Percentiles rank a stretch among this genome's conserved stretches.
Conservation (phyloP, 2,888 invertebrate genomes). For the Ormyrus rosae region DNA sequence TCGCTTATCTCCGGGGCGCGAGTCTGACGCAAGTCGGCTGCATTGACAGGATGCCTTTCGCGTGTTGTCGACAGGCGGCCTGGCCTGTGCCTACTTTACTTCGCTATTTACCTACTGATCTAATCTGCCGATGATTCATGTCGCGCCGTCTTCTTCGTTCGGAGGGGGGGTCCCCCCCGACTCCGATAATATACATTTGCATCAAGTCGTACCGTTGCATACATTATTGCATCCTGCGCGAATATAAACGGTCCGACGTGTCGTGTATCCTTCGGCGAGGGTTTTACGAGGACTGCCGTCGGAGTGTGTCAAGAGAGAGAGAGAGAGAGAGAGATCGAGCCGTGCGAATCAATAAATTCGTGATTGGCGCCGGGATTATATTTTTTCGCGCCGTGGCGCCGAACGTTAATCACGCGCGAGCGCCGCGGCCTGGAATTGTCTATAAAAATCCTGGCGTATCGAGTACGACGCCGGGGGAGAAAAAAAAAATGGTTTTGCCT, state of each 20-base stretch:
- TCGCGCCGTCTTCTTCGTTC: constrained; percentile 4
- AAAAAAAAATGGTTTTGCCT: too few relatives aligned
- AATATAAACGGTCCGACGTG: background rate
- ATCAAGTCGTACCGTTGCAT: background rate
- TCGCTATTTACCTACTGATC: constrained; percentile 54
- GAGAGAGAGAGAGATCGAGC: background rate
- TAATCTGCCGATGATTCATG: constrained; percentile 55
- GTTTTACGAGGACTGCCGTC: too few relatives aligned
- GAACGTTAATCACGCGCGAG: background rate
- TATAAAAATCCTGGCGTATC: constrained; percentile 18
- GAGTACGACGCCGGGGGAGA: background rate
- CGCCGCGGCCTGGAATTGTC: background rate
- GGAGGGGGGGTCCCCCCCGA: background rate
- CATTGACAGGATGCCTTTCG: constrained; percentile 46
- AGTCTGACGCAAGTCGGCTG: background rate
- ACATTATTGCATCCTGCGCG: background rate
- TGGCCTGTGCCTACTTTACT: constrained; percentile 36
- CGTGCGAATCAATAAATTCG: constrained; percentile 19
- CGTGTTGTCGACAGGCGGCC: constrained; percentile 3
- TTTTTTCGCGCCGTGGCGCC: constrained; percentile 18
- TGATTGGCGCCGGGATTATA: constrained; percentile 14
- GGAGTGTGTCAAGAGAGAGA: background rate
- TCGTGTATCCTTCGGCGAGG: too few relatives aligned
- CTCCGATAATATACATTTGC: constrained; percentile 20
- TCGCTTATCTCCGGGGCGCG: constrained; percentile 38